Conservation (phyloP, 2,888 invertebrate species). For the Smittia aterrima region DNA sequence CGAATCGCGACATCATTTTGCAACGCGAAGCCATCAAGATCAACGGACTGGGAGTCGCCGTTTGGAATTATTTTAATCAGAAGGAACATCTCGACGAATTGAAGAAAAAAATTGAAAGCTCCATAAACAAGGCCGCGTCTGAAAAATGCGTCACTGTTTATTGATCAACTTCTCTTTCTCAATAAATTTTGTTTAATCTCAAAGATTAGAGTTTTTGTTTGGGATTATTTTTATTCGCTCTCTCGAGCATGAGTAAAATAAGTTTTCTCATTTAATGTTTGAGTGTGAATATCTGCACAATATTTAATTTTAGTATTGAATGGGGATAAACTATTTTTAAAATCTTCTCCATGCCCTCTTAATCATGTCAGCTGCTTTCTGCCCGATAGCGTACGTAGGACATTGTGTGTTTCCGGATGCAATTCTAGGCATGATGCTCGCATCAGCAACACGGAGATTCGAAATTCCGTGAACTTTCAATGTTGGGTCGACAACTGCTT, state of each 20-base stretch:
- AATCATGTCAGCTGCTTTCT: constrained; percentile 55
- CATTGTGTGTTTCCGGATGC: constrained; percentile 75
- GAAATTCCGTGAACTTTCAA: constrained; percentile 50
- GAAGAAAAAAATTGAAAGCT: constrained; percentile 10
- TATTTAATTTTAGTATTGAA: too few species aligned
- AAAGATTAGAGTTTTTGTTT: too few species aligned
- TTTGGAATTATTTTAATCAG: constrained; percentile 39
- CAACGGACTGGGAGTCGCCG: constrained; percentile 19
- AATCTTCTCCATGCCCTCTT: too few species aligned
- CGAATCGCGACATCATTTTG: constrained; percentile 6
- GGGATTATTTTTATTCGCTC: too few species aligned
- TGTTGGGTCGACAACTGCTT: constrained; percentile 49
- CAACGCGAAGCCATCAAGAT: constrained; percentile 32
- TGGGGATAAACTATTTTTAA: too few species aligned
- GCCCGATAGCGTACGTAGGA: constrained; percentile 64
- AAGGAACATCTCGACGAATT: constrained; percentile 30
- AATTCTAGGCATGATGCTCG: constrained; percentile 75
- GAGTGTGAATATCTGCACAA: too few species aligned
- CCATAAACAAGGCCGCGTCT: constrained; percentile 4
- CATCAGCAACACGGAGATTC: constrained; percentile 72
- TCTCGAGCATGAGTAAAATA: too few species aligned
- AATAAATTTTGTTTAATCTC: too few species aligned
- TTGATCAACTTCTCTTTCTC: too few species aligned
- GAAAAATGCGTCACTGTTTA: constrained; percentile 1
- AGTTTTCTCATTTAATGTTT: too few species aligned